Conservation (phyloP, 2,888 invertebrate genomes). For the Platycheirus rosarum region DNA sequence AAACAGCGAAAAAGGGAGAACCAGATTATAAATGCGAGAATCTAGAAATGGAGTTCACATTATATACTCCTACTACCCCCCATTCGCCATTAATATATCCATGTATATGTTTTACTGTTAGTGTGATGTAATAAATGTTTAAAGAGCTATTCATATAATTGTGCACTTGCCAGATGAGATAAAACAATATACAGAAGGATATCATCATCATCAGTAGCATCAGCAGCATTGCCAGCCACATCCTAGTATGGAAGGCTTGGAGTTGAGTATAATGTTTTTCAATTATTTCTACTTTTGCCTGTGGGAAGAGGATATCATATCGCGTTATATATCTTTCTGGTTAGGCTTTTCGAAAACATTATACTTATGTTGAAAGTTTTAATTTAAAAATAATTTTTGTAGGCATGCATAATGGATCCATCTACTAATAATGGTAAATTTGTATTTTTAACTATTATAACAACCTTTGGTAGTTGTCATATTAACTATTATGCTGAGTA, state of each 20-base stretch:
- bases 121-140: constrained; percentile 73
- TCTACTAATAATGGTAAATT: constrained; percentile 9
- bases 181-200: constrained; percentile 43
- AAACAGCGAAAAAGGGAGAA: constrained; percentile 19
- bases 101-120: constrained; percentile 42
- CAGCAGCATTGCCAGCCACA: not conserved
- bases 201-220: not conserved
- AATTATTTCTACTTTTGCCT: constrained; percentile 63
- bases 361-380: constrained; percentile 24
- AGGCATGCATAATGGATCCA: too few species aligned
- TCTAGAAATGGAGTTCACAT: constrained; percentile 44
- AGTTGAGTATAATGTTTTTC: constrained; percentile 64
- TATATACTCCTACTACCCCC: not conserved
- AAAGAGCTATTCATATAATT: constrained; percentile 71
- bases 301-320: constrained; percentile 48
- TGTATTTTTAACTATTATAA: constrained; percentile 35
- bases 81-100: not conserved
- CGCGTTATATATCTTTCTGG: constrained; percentile 9
- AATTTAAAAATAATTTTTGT: constrained; percentile 24
- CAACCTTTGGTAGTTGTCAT: constrained; percentile 6
- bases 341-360: constrained; percentile 25
- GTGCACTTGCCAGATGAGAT: constrained; percentile 72
- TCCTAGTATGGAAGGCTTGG: constrained; percentile 2
- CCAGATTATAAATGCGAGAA: constrained; percentile 40
- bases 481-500: not conserved